Conservation (phyloP, 2,113 vertebrate species). For the Megaceryle torquata region DNA sequence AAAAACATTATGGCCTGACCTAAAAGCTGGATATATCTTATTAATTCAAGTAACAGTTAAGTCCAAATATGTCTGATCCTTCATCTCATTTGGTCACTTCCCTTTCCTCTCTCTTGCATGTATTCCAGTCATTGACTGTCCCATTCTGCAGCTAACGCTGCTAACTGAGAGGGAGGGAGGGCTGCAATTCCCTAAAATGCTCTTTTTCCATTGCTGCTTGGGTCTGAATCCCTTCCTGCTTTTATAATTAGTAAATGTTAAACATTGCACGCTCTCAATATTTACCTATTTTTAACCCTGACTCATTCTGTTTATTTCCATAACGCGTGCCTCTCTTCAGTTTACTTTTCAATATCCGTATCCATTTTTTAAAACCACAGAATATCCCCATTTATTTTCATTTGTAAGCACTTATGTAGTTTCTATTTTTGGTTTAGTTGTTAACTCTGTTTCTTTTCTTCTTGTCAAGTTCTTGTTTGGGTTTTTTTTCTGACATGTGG, state of each 20-base stretch:
- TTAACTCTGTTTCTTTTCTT: neutral
- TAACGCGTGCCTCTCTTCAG: neutral
- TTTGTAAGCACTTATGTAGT: neutral
- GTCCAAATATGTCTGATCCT: neutral
- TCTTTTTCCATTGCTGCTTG: neutral
- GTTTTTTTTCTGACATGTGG: neutral
- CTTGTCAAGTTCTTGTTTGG: neutral
- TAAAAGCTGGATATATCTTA: neutral
- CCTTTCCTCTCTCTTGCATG: neutral
- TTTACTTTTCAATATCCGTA: neutral
- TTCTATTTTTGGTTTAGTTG: neutral
- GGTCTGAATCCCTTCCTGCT: neutral
- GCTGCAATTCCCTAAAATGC: neutral
- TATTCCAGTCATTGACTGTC: neutral
- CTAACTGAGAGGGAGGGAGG: neutral
- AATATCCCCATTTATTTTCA: constrained; percentile 1
- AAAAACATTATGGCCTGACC: neutral
- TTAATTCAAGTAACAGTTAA: neutral
- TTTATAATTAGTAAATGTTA: constrained; percentile 4
- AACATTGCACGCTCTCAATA: neutral
- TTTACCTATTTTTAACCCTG: constrained; percentile 44
- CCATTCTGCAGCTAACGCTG: neutral
- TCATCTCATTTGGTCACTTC: neutral
- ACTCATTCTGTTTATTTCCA: constrained; percentile 32
- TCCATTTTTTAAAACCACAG: neutral